Evolutionary conservation across 2,888 invertebrate species (phyloP), one percentile per base, ranked within the genome.

Genomic region (Pimpla rufipes): DNA sequence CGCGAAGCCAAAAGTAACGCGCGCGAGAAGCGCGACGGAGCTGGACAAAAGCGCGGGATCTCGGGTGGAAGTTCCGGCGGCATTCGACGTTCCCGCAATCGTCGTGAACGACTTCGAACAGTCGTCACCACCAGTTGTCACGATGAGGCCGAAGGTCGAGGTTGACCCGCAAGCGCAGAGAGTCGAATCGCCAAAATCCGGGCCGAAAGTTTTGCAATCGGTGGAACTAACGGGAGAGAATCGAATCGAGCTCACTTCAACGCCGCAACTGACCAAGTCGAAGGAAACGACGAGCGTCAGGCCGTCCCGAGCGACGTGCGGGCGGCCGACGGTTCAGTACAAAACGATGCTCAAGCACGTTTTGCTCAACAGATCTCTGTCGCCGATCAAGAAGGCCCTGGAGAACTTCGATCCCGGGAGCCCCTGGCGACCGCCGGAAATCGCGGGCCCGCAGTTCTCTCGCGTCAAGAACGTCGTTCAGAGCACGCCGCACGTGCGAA

Each of bases 401-500:
- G 86, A 86, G 42, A 82, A 85, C 11, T 87, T 86, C 35, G 89
- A 91, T 77, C 66, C 84, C 1, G 87, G 85, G 4, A 91, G 90
- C 80, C 91, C 91, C 6, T 90, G 91, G 91, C 85, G 90, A 52
- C 62, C 83, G 18, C 86, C 90, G 0, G 37, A 70, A 0, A 29
- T 87, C 4, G 3, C 71, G 1, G 40, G 5, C 7, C 71, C 67
- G 16, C 78, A 88, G 13, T 91, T 91, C 73, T 90, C 89, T 8
- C 86, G 88, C 13, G 83, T 91, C 0, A 86, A 85, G 52, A 87
- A 87, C n/a, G 40, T 88, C 1, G 88, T 89, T 21, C 91, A 91
- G 76, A 91, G 91, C 74, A 91, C 91, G 18, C 91, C 91, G 0
- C 88, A 89, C 50, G 80, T 81, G 2, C 87, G 79, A 1, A 81